Conservation (phyloP, 2,797 vertebrate genomes). For the Chanos chanos region DNA sequence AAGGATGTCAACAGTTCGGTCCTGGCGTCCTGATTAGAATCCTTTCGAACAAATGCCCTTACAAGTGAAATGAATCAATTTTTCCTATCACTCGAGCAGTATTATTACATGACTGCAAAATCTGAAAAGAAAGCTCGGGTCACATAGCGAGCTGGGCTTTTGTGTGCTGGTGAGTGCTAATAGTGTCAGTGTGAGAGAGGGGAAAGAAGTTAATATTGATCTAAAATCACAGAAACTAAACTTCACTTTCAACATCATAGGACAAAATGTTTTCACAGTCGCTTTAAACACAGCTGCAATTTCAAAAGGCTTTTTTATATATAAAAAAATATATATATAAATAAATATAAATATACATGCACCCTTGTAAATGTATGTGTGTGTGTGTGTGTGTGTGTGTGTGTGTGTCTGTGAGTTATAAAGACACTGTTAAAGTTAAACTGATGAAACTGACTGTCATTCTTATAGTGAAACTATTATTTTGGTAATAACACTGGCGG, state of each 20-base stretch:
- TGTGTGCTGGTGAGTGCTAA: slow-evolving; percentile 74
- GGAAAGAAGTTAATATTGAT: slow-evolving; percentile 6
- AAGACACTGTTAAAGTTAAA: no score
- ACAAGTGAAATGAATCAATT: slow-evolving; percentile 95
- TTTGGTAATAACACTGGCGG: no score
- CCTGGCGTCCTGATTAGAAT: slow-evolving; percentile 63
- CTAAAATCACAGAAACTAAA: slow-evolving; percentile 10
- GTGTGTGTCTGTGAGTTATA: no score
- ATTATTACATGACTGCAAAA: slow-evolving; percentile 90
- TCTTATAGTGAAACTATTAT: no score
- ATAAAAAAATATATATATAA: no score
- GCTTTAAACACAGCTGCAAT: no score
- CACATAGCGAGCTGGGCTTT: slow-evolving; percentile 71
- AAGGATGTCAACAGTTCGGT: slow-evolving; percentile 56
- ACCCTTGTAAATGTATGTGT: no score
- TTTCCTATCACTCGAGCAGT: slow-evolving; percentile 87
- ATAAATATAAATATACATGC: no score
- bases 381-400: no score
- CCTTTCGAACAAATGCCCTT: slow-evolving; percentile 83
- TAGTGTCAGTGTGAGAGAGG: slow-evolving; percentile 40
- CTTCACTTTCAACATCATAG: slow-evolving; percentile 25
- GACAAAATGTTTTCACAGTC: no score
- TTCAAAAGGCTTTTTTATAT: no score
- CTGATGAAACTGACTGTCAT: no score
- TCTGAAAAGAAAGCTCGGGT: slow-evolving; percentile 91